Percentiles rank a stretch among this genome's conserved stretches.
phyloP scores from a whole-genome alignment of 1,140 invertebrate species.

The Euwallacea similis region DNA sequence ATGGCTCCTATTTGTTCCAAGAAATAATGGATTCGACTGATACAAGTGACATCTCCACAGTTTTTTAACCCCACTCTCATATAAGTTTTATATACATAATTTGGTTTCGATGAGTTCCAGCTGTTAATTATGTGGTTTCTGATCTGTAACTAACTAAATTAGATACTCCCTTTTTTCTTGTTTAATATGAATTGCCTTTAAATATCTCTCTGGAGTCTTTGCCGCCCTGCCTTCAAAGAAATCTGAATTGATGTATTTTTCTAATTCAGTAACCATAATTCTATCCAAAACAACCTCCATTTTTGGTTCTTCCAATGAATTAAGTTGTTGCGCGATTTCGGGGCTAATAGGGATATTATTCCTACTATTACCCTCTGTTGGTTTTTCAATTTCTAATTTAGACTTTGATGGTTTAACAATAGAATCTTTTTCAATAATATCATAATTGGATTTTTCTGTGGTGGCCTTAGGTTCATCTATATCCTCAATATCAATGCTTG shows the following conservation, averaged over 20 bases:
- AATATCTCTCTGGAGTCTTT: slow-evolving; percentile 64
- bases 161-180: not conserved
- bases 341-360: not conserved
- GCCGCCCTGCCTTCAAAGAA: slow-evolving; percentile 62
- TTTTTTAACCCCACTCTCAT: slow-evolving; percentile 63
- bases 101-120: slow-evolving; percentile 61
- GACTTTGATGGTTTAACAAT: too few species aligned
- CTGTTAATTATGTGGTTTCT: slow-evolving; percentile 63
- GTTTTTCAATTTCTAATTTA: not conserved
- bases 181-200: slow-evolving; percentile 51
- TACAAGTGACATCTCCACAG: slow-evolving; percentile 67
- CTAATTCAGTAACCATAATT: slow-evolving; percentile 57
- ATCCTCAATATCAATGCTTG: slow-evolving; percentile 62
- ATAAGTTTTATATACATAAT: slow-evolving; percentile 64
- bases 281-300: slow-evolving; percentile 54
- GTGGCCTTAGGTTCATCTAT: slow-evolving; percentile 47
- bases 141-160: slow-evolving; percentile 51
- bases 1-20: slow-evolving; percentile 67
- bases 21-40: slow-evolving; percentile 64
- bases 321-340: slow-evolving; percentile 40
- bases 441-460: not conserved
- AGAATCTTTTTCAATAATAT: too few species aligned
- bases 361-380: slow-evolving; percentile 16
- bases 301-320: slow-evolving; percentile 51
- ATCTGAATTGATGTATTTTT: slow-evolving; percentile 61